Conservation (phyloP, 2,888 invertebrate genomes). For the Galerucella nymphaeae region DNA sequence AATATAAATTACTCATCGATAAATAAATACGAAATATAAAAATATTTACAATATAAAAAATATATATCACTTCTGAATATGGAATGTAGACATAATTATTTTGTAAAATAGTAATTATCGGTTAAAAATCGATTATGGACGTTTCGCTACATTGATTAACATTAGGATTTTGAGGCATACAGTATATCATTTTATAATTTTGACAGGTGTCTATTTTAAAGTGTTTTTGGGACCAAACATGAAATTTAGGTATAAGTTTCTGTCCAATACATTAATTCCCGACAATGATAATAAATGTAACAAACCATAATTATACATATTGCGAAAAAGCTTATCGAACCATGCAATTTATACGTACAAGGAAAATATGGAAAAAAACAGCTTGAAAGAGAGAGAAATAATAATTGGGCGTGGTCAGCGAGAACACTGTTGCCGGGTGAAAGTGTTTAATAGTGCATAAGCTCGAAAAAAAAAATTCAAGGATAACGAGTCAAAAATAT, state of each 20-base stretch:
- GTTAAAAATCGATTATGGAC: neutral
- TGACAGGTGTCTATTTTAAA: too few species aligned
- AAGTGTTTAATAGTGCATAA: too few species aligned
- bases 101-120: neutral
- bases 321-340: too few species aligned
- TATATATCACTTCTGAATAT: slow-evolving; percentile 8
- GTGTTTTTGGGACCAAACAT: too few species aligned
- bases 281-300: neutral
- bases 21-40: slow-evolving; percentile 4
- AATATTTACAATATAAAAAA: neutral
- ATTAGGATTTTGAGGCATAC: neutral
- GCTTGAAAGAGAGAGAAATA: too few species aligned
- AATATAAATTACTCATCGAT: neutral
- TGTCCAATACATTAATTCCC: neutral
- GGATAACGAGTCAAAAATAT: too few species aligned
- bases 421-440: too few species aligned
- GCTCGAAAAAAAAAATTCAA: too few species aligned
- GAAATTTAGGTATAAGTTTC: neutral
- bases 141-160: neutral
- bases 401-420: too few species aligned
- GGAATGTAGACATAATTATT: slow-evolving; percentile 13
- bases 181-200: too few species aligned
- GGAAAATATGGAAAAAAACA: too few species aligned
- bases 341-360: too few species aligned
- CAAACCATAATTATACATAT: neutral